Evolutionary conservation across 30 jellyfish, hydroid and myxozoan genomes (phyloP).

Genomic region (Hydra vulgaris): DNA sequence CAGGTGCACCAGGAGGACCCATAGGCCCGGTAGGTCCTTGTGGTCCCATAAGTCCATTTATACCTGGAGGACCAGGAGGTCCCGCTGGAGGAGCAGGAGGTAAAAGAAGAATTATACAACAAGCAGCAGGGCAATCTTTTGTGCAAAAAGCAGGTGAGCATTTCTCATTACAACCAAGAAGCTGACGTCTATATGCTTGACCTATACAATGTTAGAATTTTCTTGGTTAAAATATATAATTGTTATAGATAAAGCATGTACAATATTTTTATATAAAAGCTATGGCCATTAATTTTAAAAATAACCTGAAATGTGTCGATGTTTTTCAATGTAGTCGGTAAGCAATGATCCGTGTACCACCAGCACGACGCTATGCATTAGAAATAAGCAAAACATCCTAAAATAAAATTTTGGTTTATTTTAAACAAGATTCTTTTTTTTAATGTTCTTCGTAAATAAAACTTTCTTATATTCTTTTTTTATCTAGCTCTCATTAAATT

Average conservation of each 20-base stretch:
- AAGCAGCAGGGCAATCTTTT: conserved; percentile 1
- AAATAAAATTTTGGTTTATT: too few species aligned
- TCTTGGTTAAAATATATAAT: too few species aligned
- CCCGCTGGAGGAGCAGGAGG: conserved; percentile 13
- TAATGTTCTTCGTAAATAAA: too few species aligned
- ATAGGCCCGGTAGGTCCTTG: conserved; percentile 1
- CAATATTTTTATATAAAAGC: too few species aligned
- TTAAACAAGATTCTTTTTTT: too few species aligned
- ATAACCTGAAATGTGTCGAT: not conserved
- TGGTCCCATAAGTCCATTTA: not conserved
- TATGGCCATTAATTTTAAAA: too few species aligned
- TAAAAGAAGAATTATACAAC: not conserved
- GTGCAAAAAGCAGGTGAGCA: conserved; percentile 7
- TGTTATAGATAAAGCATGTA: too few species aligned
- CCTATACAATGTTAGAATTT: not conserved
- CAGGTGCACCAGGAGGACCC: conserved; percentile 13
- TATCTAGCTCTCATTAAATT: too few species aligned
- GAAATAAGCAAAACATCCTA: not conserved
- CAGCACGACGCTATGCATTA: not conserved
- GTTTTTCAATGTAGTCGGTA: not conserved
- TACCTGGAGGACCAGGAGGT: conserved; percentile 11
- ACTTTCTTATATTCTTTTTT: too few species aligned
- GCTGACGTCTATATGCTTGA: conserved; percentile 6
- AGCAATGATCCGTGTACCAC: not conserved
- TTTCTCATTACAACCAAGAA: conserved; percentile 6